Conservation (phyloP, 2,797 vertebrate genomes). For the Smutsia temminckii region DNA sequence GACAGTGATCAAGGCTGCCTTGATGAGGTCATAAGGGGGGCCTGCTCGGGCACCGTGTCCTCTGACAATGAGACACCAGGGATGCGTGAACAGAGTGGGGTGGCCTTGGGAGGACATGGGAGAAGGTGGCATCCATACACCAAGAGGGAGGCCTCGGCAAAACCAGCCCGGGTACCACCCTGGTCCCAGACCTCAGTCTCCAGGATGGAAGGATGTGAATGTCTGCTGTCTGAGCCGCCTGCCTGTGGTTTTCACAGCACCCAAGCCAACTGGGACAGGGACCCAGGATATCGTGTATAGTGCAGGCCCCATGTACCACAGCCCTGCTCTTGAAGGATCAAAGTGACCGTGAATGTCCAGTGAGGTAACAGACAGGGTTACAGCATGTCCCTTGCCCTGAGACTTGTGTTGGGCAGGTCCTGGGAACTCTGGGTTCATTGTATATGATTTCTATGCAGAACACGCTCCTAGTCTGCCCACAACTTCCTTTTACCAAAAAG, state of each 20-base stretch:
- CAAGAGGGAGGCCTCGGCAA: neutral
- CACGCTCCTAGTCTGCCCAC: rapidly evolving
- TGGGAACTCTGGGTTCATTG: rapidly evolving
- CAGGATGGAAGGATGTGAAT: rapidly evolving
- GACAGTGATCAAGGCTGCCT: neutral
- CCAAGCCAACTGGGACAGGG: no score
- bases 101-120: neutral
- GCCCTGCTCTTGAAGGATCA: rapidly evolving
- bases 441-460: rapidly evolving
- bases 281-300: rapidly evolving
- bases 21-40: no score
- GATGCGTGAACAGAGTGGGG: rapidly evolving
- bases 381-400: rapidly evolving
- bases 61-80: neutral
- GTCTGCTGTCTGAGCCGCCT: rapidly evolving
- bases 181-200: neutral
- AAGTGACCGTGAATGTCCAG: rapidly evolving
- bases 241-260: rapidly evolving
- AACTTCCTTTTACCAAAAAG: neutral
- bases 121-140: rapidly evolving
- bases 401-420: neutral
- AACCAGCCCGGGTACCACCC: no score
- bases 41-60: no score
- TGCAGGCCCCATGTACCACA: rapidly evolving
- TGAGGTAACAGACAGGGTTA: rapidly evolving